These are phyloP conservation scores for Siniperca scherzeri DNA, from an alignment of 2,797 vertebrate species.

Conservation along the genomic window DNA sequence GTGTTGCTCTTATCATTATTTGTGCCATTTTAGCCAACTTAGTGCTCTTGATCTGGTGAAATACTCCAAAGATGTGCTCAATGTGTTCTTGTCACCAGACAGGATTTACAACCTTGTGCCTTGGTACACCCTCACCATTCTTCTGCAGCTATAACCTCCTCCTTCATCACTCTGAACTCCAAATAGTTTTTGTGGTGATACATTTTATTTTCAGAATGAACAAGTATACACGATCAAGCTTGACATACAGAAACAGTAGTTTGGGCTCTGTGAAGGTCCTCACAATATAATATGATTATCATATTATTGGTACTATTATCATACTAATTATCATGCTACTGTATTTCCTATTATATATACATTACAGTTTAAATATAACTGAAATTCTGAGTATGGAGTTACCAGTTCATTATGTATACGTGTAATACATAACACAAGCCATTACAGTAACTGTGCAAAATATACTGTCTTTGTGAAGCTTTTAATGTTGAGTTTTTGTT, in stretches of 20 bases:
- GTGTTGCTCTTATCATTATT: background rate
- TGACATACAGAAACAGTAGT: slow-evolving; percentile 1
- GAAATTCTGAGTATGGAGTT: background rate
- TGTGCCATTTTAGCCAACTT: background rate
- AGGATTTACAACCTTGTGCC: background rate
- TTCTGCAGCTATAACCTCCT: slow-evolving; percentile 14
- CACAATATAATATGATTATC: background rate
- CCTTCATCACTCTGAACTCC: slow-evolving; percentile 16
- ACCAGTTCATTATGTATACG: background rate
- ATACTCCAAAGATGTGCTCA: background rate
- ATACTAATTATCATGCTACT: background rate
- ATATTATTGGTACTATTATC: background rate
- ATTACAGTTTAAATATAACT: background rate
- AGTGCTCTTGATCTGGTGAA: slow-evolving; percentile 4
- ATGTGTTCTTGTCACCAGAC: background rate
- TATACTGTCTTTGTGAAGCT: background rate
- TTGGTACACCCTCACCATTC: background rate
- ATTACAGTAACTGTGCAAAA: background rate
- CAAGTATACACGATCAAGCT: background rate
- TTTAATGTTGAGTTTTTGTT: background rate
- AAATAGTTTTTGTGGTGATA: background rate
- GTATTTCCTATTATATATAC: background rate
- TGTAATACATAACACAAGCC: background rate
- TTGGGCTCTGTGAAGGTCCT: background rate
- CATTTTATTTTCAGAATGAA: background rate